A percentile compares a stretch with the other conserved stretches of the same genome.
phyloP scores from a whole-genome alignment of 53 echinoderm and acorn worm genomes.

The Echinometra lucunter region DNA sequence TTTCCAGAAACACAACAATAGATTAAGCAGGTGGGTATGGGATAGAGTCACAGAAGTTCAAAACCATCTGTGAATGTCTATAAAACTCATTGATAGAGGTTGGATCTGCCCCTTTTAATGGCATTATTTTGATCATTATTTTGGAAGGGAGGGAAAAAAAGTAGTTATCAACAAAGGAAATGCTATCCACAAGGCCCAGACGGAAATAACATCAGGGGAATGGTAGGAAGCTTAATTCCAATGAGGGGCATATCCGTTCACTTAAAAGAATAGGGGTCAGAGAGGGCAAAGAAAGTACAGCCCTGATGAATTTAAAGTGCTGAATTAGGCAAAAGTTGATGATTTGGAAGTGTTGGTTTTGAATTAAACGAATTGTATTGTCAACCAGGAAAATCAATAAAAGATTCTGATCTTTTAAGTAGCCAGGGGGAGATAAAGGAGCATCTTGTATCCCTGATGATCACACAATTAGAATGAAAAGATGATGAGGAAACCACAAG shows the following conservation, averaged over 20 bases:
- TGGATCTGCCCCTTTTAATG: conserved; percentile 10
- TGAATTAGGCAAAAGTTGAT: background rate
- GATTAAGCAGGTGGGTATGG: background rate
- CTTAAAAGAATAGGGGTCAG: background rate
- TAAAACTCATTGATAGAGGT: background rate
- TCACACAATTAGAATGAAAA: background rate
- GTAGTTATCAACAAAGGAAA: conserved; percentile 52
- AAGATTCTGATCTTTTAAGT: background rate
- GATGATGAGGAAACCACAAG: background rate
- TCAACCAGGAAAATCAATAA: background rate
- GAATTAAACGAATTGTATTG: background rate
- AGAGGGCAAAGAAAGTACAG: background rate
- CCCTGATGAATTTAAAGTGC: background rate
- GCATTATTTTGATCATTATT: conserved; percentile 51
- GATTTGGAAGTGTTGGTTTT: background rate
- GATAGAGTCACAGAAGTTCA: conserved; percentile 15
- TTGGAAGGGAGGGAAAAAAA: background rate
- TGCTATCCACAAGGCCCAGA: background rate
- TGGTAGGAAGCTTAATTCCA: background rate
- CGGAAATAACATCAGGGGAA: conserved; percentile 34
- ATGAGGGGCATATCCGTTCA: background rate
- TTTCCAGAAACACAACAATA: conserved; percentile 19
- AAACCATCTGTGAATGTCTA: conserved; percentile 28
- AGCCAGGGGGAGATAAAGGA: background rate
- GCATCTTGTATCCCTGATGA: background rate